Percentiles rank a stretch among this genome's conserved stretches.
Evolutionary conservation across 2,113 vertebrate species (phyloP).

Genomic region (Esox niger): DNA sequence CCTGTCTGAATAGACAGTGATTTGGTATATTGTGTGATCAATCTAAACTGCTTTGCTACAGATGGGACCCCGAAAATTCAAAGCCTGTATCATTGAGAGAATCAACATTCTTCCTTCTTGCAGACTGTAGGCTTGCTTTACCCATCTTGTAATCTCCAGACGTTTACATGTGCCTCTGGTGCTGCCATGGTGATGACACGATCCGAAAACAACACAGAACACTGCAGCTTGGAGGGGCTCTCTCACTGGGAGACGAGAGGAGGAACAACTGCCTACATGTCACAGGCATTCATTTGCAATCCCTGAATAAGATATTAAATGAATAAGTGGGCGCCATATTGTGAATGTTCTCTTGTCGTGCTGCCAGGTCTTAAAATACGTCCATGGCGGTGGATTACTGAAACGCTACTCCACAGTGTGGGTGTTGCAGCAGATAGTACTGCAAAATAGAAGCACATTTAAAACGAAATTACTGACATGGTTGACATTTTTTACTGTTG

Average conservation of each 20-base stretch:
- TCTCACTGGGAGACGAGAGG: background rate
- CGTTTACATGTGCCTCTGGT: background rate
- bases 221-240: no score
- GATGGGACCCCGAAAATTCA: no score
- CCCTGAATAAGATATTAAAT: background rate
- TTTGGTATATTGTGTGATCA: no score
- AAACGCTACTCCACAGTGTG: background rate
- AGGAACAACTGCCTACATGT: background rate
- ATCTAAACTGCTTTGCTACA: no score
- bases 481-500: no score
- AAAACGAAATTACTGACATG: no score
- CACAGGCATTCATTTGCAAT: background rate
- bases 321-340: background rate
- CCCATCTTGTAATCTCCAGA: background rate
- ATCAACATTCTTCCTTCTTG: background rate
- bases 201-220: no score
- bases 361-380: constrained; percentile 2
- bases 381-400: background rate
- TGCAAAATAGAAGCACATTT: background rate
- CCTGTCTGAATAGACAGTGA: no score
- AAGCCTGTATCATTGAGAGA: no score
- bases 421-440: background rate
- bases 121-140: background rate
- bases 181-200: no score
- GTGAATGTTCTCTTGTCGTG: background rate